These are phyloP conservation scores for Temnothorax rugatulus DNA, from an alignment of 2,888 invertebrate species.

Conservation along the genomic window DNA sequence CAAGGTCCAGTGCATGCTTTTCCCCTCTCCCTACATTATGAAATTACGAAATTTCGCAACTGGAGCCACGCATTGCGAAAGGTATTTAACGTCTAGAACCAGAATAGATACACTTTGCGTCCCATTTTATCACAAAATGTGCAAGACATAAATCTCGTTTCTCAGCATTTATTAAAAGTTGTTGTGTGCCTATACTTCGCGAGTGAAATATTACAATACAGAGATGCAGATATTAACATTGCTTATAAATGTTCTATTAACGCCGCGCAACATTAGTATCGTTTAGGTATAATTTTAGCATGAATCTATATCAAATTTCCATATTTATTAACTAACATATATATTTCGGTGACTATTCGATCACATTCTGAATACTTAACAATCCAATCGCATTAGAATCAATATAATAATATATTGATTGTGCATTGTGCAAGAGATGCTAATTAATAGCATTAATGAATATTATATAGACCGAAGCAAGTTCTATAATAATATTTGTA, in stretches of 20 bases:
- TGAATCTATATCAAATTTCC: slow-evolving; percentile 12
- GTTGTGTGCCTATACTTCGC: background rate
- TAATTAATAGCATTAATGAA: slow-evolving; percentile 34
- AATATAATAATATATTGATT: slow-evolving; percentile 13
- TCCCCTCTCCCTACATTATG: background rate
- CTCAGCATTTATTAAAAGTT: background rate
- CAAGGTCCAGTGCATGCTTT: slow-evolving; percentile 28
- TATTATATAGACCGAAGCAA: slow-evolving; percentile 24
- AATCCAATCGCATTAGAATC: slow-evolving; percentile 36
- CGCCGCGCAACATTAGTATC: background rate
- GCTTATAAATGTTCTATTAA: slow-evolving; percentile 6
- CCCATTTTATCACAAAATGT: background rate
- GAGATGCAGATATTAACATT: background rate
- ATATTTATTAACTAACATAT: slow-evolving; percentile 8
- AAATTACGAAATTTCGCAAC: slow-evolving; percentile 50
- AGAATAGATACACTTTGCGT: background rate
- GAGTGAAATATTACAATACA: background rate
- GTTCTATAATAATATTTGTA: slow-evolving; percentile 29
- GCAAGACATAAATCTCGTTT: background rate
- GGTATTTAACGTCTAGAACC: slow-evolving; percentile 27
- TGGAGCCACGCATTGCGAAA: slow-evolving; percentile 21
- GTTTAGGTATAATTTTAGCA: background rate
- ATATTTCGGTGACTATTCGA: slow-evolving; percentile 1
- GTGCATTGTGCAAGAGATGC: background rate
- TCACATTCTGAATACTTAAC: background rate